Evolutionary conservation across 2,797 vertebrate species (phyloP).

Genomic region (Darevskia nairensis): DNA sequence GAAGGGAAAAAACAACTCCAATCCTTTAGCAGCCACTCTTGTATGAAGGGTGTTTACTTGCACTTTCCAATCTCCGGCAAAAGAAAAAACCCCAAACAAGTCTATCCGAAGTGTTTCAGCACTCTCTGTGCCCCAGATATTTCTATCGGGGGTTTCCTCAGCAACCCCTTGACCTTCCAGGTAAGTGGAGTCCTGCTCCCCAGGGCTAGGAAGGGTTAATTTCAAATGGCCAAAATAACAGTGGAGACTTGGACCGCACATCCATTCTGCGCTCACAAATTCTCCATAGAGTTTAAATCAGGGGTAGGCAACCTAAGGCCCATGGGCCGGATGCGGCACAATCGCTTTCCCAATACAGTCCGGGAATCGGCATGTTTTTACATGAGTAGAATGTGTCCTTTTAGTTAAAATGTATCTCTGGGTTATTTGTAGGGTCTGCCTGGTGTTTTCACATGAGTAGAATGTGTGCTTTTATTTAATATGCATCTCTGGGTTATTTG

Average conservation of each 20-base stretch:
- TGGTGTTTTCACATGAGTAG: too few relatives aligned
- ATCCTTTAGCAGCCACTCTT: background rate
- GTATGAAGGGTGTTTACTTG: background rate
- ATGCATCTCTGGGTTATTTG: too few relatives aligned
- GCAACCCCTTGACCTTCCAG: background rate
- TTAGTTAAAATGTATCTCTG: too few relatives aligned
- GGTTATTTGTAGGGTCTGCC: too few relatives aligned
- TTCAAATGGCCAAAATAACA: background rate
- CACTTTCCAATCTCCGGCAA: background rate
- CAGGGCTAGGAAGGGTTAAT: accelerated
- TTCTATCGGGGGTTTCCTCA: background rate
- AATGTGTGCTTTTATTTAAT: too few relatives aligned
- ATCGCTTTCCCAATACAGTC: too few relatives aligned
- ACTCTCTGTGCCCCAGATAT: background rate
- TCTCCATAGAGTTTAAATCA: accelerated
- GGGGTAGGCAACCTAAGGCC: too few relatives aligned
- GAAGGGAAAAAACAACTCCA: background rate
- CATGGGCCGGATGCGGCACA: too few relatives aligned
- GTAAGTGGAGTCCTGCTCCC: background rate
- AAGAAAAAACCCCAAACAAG: background rate
- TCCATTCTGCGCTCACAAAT: background rate
- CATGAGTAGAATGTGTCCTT: too few relatives aligned
- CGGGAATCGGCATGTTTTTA: too few relatives aligned
- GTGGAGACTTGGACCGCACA: background rate
- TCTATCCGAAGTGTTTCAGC: background rate